Base-by-base conservation (phyloP, 2,888 invertebrate genomes). In the Xylota sylvarum region DNA sequence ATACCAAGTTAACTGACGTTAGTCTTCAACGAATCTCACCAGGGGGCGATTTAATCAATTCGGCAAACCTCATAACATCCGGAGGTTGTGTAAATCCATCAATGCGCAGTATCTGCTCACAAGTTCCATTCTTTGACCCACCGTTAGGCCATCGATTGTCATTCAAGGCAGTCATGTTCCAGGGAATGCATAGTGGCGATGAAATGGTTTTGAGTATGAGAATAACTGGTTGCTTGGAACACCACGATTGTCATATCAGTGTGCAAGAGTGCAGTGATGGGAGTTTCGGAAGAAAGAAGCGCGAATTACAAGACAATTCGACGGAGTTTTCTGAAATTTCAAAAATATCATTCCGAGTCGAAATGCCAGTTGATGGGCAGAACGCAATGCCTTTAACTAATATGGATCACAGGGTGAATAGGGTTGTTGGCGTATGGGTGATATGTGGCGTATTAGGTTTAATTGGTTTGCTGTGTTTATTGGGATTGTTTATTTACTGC, bases 131-230 rank as follows among this genome's bases (percentile, higher is more conserved):
- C 23, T 91, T 92, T 65, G 92, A 93, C 48, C 90, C 91, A 12
- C 93, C 94, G 0, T 89, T 94, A 40, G 92, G 92, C 0, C 93
- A 93, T 73, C 91, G 93, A 2, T 87, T 94, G 30, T 90, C 91
- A 52, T 94, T 94, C 86, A 93, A 94, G 64, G 94, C 94, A 0
- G 94, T 94, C 50, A 93, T 94, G 92, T 95, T 95, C 89, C 94
- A 94, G 81, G 94, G 94, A 12, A 94, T 94, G 93, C 92, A 91
- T 19, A 94, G 93, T 88, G 94, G 94, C 1, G 94, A 95, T 74
- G 94, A 94, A 88, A 93, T 95, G 90, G 90, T 94, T 1, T 90
- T 95, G 86, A 94, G 93, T 52, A 93, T 94, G 82, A 93, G 93
- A 81, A 93, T 94, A 82, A 92, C 93, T 0, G 95, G 93, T 0